Evolutionary conservation across 2,113 vertebrate genomes (phyloP), one percentile per base, ranked within the genome.

Genomic region (Xiphorhynchus elegans): DNA sequence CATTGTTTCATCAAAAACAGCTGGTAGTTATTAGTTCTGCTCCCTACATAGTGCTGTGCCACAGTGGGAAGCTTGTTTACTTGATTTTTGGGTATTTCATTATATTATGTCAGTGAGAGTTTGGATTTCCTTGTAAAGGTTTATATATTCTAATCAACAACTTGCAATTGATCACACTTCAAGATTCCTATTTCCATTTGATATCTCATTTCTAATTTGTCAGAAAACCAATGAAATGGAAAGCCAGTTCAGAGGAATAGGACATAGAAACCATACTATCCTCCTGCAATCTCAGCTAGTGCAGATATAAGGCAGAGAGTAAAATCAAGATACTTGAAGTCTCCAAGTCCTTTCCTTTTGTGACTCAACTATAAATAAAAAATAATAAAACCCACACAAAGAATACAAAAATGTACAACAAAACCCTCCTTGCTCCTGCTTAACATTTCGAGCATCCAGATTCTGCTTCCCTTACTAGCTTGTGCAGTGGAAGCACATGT

Each of bases 401-500:
- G 33, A 21, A n/a, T 21, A 58, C 13, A 12, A 35, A 42, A 42
- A 29, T 21, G 10, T 14, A 42, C 15, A 68, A 40, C 24, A 60
- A 68, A 31, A 2, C 9, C 4, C 9, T 91, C 33, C 37, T 58
- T 40, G 14, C 10, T 70, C 13, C 85, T 82, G 5, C 10, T 39
- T 72, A 55, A 37, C 9, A 39, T 76, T 56, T 62, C 23, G 70
- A 63, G 10, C 6, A 31, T 28, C 52, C 40, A 46, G 6, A 21
- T 89, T 84, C 35, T 59, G 23, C 12, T 53, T 59, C 6, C 63
- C 26, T 85, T 62, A 49, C 12, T 37, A 40, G 10, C 23, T 17
- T 2, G 2, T 28, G 29, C 29, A n/a, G 52, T n/a, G 24, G 66
- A 72, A 85, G n/a, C 15, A 49, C 1, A 0, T 19, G 11, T 20